Percentiles rank a stretch among this genome's conserved stretches.
These are phyloP conservation scores for Phenganax subtilis DNA, from an alignment of 92 coral and sea anemone species.

Conservation along the genomic window DNA sequence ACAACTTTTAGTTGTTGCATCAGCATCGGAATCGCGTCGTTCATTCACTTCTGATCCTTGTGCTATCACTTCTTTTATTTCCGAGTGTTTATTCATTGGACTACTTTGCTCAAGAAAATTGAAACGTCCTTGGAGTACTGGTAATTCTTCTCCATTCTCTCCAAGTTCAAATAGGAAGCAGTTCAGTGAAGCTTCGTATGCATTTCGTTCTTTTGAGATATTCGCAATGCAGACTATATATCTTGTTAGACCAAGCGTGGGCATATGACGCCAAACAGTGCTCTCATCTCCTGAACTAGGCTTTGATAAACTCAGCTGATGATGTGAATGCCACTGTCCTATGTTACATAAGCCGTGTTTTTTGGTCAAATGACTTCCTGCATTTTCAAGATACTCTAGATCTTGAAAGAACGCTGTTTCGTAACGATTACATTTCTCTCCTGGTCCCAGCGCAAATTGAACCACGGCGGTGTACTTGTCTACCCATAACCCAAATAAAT, in stretches of 20 bases:
- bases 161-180: conserved; percentile 63
- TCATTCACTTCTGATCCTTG: conserved; percentile 16
- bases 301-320: conserved; percentile 56
- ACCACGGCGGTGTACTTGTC: conserved; percentile 65
- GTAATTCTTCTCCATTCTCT: conserved; percentile 28
- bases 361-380: conserved; percentile 56
- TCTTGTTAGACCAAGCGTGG: conserved; percentile 54
- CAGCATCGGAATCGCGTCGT: not conserved
- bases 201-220: conserved; percentile 2
- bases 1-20: not conserved
- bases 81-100: conserved; percentile 2
- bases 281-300: conserved; percentile 83
- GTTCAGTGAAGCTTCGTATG: conserved; percentile 33
- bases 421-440: conserved; percentile 53
- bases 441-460: conserved; percentile 80
- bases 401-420: conserved; percentile 68
- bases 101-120: not conserved
- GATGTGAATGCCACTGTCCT: conserved; percentile 97
- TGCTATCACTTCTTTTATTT: not conserved
- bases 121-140: conserved; percentile 46
- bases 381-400: conserved; percentile 55
- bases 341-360: conserved; percentile 74
- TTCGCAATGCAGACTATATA: conserved; percentile 76
- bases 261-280: conserved; percentile 86
- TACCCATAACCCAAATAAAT: conserved; percentile 78